Percentiles rank a stretch among this genome's conserved stretches.
Evolutionary conservation across 2,797 vertebrate species (phyloP).

Genomic region (Denticeps clupeoides): DNA sequence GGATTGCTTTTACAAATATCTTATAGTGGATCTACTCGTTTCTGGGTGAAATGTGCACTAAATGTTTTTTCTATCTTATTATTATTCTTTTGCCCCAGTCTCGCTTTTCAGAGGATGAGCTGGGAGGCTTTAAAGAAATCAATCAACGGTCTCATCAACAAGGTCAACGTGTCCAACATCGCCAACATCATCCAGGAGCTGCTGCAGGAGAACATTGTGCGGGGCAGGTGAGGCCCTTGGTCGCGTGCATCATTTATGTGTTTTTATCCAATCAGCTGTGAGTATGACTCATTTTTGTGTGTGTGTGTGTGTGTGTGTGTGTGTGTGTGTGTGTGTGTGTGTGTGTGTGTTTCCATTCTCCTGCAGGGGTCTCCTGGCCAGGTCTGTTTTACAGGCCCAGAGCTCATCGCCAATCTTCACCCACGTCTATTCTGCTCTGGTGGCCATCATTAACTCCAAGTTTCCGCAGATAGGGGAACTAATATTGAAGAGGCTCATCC

Average conservation of each 20-base stretch:
- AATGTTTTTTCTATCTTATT: constrained; percentile 10
- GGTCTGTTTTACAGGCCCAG: constrained; percentile 88
- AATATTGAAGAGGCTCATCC: constrained; percentile 87
- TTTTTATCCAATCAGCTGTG: background rate
- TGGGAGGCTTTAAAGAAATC: constrained; percentile 98
- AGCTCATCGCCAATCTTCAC: constrained; percentile 92
- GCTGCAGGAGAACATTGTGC: constrained; percentile 92
- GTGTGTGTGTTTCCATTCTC: background rate
- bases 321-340: background rate
- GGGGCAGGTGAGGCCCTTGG: constrained; percentile 69
- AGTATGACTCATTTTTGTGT: background rate
- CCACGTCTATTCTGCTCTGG: constrained; percentile 85
- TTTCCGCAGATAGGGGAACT: constrained; percentile 95
- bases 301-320: background rate
- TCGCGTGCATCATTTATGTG: background rate
- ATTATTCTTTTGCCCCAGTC: constrained; percentile 50
- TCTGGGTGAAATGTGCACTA: too few relatives aligned
- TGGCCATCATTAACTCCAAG: constrained; percentile 96
- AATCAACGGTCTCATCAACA: constrained; percentile 95
- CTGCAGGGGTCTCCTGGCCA: constrained; percentile 75
- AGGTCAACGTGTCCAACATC: constrained; percentile 96
- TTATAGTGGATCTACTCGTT: too few relatives aligned
- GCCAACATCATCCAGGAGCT: constrained; percentile 90
- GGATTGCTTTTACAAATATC: too few relatives aligned
- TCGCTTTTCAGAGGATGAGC: constrained; percentile 97